These are phyloP conservation scores for Stegophylla sp. DNA, from an alignment of 2,888 invertebrate genomes.

Conservation along the genomic window DNA sequence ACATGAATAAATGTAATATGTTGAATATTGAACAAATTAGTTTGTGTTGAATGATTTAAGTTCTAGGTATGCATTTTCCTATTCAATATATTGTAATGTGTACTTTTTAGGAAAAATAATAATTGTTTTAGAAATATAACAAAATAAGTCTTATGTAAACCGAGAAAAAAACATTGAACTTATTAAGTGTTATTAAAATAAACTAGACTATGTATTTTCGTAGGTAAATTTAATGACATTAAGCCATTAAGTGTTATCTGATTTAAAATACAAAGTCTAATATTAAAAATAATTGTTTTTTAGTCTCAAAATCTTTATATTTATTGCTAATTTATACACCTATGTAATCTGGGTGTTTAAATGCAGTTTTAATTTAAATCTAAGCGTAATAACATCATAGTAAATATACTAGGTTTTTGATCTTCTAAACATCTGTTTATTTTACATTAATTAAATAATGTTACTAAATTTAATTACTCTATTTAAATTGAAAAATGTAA, in stretches of 20 bases:
- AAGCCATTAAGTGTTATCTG: neutral
- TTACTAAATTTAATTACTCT: no score
- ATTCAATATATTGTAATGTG: no score
- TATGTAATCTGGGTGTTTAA: neutral
- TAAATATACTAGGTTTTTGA: neutral
- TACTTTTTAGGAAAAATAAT: no score
- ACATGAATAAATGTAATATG: no score
- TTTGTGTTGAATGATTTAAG: no score
- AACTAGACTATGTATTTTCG: neutral
- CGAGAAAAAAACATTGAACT: slow-evolving; percentile 19
- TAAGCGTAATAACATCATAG: neutral
- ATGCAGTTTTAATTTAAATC: neutral
- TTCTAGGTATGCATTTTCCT: no score
- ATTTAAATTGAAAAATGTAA: no score
- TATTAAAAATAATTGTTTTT: neutral
- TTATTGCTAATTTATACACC: neutral
- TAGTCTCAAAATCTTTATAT: neutral
- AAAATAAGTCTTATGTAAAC: neutral
- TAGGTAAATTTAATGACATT: neutral
- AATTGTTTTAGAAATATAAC: neutral
- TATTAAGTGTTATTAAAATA: slow-evolving; percentile 1
- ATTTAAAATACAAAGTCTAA: slow-evolving; percentile 30
- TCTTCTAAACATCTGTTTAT: neutral
- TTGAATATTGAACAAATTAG: no score
- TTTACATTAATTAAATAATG: neutral